These are phyloP conservation scores for Tinea semifulvella DNA, from an alignment of 2,888 invertebrate genomes.

Conservation along the genomic window DNA sequence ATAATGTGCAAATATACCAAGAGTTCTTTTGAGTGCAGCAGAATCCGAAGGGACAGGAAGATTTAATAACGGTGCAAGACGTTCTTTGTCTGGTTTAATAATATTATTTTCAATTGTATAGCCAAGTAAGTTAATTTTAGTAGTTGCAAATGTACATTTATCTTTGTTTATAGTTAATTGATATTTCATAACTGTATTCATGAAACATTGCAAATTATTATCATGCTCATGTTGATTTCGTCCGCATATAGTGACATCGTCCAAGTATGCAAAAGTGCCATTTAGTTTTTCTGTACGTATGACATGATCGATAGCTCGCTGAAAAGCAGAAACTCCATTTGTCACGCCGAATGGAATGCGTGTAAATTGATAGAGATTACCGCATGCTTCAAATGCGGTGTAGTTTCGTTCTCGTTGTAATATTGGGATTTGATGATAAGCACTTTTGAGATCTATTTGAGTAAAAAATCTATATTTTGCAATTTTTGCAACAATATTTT, in stretches of 20 bases:
- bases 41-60: neutral
- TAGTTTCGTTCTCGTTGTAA: neutral
- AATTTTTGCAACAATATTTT: neutral
- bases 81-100: neutral
- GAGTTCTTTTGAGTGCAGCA: neutral
- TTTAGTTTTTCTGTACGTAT: neutral
- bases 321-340: constrained; percentile 9
- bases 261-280: neutral
- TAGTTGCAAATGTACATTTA: no score
- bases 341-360: constrained; percentile 10
- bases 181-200: neutral
- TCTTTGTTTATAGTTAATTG: neutral
- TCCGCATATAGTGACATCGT: neutral
- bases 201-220: neutral
- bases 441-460: neutral
- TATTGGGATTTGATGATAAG: constrained; percentile 7
- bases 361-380: constrained; percentile 1
- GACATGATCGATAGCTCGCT: neutral
- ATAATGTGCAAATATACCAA: constrained; percentile 2
- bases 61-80: neutral
- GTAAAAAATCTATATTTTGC: neutral
- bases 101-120: neutral
- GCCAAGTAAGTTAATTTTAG: neutral
- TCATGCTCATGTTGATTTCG: neutral
- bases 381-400: constrained; percentile 10